A percentile compares a stretch with the other conserved stretches of the same genome.
Evolutionary conservation across 2,888 invertebrate genomes (phyloP).

Genomic region (Dolomedes plantarius): DNA sequence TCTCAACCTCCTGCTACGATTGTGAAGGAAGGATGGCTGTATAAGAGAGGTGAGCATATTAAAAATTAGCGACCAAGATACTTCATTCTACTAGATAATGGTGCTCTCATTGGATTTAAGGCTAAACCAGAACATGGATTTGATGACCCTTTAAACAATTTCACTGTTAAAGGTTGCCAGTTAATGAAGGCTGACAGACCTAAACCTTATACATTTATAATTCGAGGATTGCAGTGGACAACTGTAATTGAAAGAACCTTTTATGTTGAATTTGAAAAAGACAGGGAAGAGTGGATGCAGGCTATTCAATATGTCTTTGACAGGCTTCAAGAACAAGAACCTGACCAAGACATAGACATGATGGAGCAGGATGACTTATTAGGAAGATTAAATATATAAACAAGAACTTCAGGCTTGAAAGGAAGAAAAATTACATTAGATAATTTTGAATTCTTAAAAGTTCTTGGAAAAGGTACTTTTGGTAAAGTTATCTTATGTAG

Average conservation of each 20-base stretch:
- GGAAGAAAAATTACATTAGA: constrained; percentile 90
- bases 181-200: constrained; percentile 97
- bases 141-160: constrained; percentile 94
- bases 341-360: constrained; percentile 81
- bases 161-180: constrained; percentile 97
- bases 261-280: constrained; percentile 92
- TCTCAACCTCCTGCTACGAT: constrained; percentile 77
- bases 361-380: constrained; percentile 78
- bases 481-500: constrained; percentile 98
- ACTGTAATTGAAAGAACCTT: constrained; percentile 98
- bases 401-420: constrained; percentile 47
- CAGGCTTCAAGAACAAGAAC: constrained; percentile 76
- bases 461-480: constrained; percentile 93
- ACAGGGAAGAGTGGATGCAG: constrained; percentile 91
- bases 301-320: constrained; percentile 84
- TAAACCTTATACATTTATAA: constrained; percentile 96
- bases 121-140: constrained; percentile 87
- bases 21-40: constrained; percentile 96
- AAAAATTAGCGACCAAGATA: constrained; percentile 98
- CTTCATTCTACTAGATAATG: constrained; percentile 95
- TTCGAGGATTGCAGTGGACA: constrained; percentile 97
- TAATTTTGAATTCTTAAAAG: constrained; percentile 99
- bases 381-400: constrained; percentile 72
- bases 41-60: constrained; percentile 97
- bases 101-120: constrained; percentile 95